Evolutionary conservation across 2,113 vertebrate species (phyloP), one percentile per base, ranked within the genome.

Genomic region (Pampusana beccarii): DNA sequence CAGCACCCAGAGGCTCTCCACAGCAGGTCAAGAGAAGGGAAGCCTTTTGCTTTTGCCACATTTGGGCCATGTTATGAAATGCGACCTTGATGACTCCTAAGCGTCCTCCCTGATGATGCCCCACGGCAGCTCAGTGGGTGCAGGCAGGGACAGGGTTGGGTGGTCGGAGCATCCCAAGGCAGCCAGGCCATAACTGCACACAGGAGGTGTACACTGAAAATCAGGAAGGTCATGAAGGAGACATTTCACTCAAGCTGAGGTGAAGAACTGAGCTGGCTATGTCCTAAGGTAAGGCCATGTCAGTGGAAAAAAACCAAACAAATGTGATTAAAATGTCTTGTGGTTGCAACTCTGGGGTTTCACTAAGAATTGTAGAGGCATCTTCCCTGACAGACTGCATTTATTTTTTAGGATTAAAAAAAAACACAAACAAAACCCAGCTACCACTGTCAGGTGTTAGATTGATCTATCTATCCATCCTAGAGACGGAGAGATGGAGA

Each of bases 101-200:
- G 18, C 13, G 64, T 25, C 5, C 33, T 65, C 16, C 26, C 50
- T 36, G 13, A 61, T 10, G 24, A 62, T 16, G 56, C 9, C n/a
- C 44, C 31, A 18, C 0, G 5, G 25, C 72, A 78, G 31, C 24
- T 77, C 54, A 56, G 24, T 1, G 12, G 26, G 8, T 11, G 20
- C 11, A 46, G 31, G 26, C 13, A 73, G 26, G 29, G 11, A 46
- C 44, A 46, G 44, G 44, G 44, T 60, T 26, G 26, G 16, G 18
- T 33, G 15, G 11, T 57, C 10, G 44, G 44, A 46, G 44, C 44
- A 50, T 31, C 66, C 51, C 34, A 57, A 56, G 25, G 46, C 17
- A 84, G 40, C 13, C 25, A 50, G 5, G n/a, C 58, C 13, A 6
- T 16, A n/a, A 20, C 31, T 36, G 31, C 28, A 72, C 0, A 1